These are phyloP conservation scores for Pteropus rufus DNA, from an alignment of 2,797 vertebrate species.

Conservation along the genomic window DNA sequence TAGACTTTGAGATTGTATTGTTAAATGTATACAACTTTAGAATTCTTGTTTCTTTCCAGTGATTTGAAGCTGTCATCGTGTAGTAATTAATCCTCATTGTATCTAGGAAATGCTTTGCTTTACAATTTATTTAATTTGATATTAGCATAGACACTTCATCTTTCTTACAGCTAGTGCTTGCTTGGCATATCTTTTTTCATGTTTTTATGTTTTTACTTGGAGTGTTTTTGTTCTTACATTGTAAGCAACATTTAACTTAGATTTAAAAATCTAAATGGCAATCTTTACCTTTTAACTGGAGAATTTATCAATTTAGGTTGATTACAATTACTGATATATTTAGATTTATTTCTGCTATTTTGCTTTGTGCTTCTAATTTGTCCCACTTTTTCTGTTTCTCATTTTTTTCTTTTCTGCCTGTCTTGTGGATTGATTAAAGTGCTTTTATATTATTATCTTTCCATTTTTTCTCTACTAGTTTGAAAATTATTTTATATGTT, in stretches of 20 bases:
- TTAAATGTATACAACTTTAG: background rate
- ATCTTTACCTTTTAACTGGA: background rate
- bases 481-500: constrained; percentile 1
- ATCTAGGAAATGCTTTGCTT: background rate
- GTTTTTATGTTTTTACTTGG: background rate
- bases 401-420: background rate
- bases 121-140: background rate
- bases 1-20: background rate
- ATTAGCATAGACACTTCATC: background rate
- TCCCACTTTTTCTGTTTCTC: background rate
- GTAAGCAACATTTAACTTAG: background rate
- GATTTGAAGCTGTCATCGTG: background rate
- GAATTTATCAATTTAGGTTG: background rate
- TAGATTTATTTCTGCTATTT: constrained; percentile 26
- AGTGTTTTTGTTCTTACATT: background rate
- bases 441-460: background rate
- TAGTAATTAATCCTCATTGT: background rate
- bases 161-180: background rate
- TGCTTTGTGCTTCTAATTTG: background rate
- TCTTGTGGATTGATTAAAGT: background rate
- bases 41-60: background rate
- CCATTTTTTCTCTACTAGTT: background rate
- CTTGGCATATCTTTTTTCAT: background rate
- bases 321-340: background rate
- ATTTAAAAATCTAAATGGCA: background rate